phyloP scores from a whole-genome alignment of 2,797 vertebrate genomes.

The Luscinia luscinia region DNA sequence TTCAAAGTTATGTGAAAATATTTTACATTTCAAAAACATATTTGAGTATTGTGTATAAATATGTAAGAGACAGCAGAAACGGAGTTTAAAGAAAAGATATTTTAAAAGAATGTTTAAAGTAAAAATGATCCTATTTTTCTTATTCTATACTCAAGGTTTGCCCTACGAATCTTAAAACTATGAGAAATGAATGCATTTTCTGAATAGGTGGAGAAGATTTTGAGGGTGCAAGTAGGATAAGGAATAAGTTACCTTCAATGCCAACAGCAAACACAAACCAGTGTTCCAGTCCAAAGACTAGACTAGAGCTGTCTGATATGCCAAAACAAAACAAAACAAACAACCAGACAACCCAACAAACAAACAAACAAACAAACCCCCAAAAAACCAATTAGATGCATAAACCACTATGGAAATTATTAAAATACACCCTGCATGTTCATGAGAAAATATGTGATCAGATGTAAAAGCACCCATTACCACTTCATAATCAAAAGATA shows the following conservation, averaged over 20 bases:
- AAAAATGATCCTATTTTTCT: neutral
- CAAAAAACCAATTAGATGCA: neutral
- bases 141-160: neutral
- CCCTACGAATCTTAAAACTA: neutral
- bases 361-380: neutral
- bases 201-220: neutral
- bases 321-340: neutral
- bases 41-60: conserved; percentile 27
- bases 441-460: neutral
- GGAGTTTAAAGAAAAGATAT: neutral
- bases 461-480: neutral
- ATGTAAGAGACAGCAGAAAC: neutral
- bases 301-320: neutral
- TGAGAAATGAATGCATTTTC: neutral
- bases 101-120: conserved; percentile 6
- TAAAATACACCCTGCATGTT: neutral
- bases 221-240: neutral
- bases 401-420: neutral
- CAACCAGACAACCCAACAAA: neutral
- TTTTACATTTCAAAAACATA: neutral
- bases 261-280: neutral
- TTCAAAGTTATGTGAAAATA: conserved; percentile 1
- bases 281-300: neutral
- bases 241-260: neutral
- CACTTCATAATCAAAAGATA: neutral